Evolutionary conservation across 2,113 vertebrate genomes (phyloP), one percentile per base, ranked within the genome.

Genomic region (Nansenia antarctica): DNA sequence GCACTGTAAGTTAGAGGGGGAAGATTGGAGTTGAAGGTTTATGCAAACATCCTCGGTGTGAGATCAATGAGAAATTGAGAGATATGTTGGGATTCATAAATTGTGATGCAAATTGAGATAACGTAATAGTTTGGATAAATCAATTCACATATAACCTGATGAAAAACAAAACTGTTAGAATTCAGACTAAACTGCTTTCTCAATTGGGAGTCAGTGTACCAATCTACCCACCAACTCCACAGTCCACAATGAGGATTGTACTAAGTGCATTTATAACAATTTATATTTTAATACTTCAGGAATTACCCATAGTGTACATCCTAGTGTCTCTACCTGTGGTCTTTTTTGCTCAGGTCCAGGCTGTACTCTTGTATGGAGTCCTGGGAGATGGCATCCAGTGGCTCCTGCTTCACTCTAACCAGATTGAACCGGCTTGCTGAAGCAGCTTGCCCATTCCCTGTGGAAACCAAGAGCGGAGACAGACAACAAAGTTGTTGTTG

Each of bases 331-430:
- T 91, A 98, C 96, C 96, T 92, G 2, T 94, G 92, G 57, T 97
- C 97, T 86, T 96, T 98, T 87, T 95, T 91, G 54, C 96, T 98
- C 84, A 98, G 91, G 92, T 98, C 96, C 85, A 98, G 82, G 85
- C 95, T 99, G 75, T 95, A 94, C 76, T 99, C 96, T 82, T 98
- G 96, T 24, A 93, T 69, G 67, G 91, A 91, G 24, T 96, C 95
- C 14, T 94, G 95, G 67, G 89, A 76, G 59, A 0, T 58, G 75
- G 34, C n/a, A n/a, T 99, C 96, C 0, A 49, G 45, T 0, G 94
- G 87, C 60, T 98, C 97, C 87, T 94, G 93, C 90, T 98, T 98
- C 82, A 95, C 91, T 69, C 93, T 93, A 74, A 92, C 88, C n/a
- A 92, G 92, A 88, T 89, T 94, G 82, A 97, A 96, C 81, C 93